phyloP scores from a whole-genome alignment of 2,113 vertebrate species.

The Sorex araneus region DNA sequence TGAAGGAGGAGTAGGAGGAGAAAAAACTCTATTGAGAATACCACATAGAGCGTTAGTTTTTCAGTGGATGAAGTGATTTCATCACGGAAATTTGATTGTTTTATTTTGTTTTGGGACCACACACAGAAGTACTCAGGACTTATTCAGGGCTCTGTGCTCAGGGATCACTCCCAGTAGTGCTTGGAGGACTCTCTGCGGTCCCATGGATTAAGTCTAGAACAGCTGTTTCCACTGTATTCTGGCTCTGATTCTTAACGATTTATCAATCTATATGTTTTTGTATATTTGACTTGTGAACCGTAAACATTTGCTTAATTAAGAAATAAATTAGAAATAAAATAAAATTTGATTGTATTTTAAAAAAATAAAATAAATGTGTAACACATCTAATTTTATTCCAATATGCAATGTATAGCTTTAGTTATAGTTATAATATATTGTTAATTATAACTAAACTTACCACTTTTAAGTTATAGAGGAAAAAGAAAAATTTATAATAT shows the following conservation, averaged over 20 bases:
- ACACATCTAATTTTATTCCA: background rate
- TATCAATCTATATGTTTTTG: background rate
- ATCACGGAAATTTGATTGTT: too few relatives aligned
- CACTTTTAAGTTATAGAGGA: background rate
- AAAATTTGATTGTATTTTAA: background rate
- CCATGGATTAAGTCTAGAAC: too few relatives aligned
- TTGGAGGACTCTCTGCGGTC: too few relatives aligned
- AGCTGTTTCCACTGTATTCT: too few relatives aligned
- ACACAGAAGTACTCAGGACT: too few relatives aligned
- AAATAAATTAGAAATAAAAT: background rate
- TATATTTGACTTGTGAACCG: background rate
- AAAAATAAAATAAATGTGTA: background rate
- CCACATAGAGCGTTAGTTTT: accelerated
- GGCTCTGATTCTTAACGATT: background rate
- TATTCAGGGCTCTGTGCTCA: too few relatives aligned
- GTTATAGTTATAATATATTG: too few relatives aligned
- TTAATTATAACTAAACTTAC: too few relatives aligned
- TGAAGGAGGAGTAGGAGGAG: too few relatives aligned
- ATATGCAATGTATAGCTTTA: background rate
- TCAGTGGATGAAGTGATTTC: too few relatives aligned
- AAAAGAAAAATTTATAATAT: background rate
- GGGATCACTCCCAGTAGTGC: too few relatives aligned
- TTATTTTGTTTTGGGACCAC: too few relatives aligned
- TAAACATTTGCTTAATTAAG: slow-evolving; percentile 16
- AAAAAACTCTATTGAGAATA: background rate